These are phyloP conservation scores for Aselliscus stoliczkanus DNA, from an alignment of 2,797 vertebrate genomes.

Conservation along the genomic window DNA sequence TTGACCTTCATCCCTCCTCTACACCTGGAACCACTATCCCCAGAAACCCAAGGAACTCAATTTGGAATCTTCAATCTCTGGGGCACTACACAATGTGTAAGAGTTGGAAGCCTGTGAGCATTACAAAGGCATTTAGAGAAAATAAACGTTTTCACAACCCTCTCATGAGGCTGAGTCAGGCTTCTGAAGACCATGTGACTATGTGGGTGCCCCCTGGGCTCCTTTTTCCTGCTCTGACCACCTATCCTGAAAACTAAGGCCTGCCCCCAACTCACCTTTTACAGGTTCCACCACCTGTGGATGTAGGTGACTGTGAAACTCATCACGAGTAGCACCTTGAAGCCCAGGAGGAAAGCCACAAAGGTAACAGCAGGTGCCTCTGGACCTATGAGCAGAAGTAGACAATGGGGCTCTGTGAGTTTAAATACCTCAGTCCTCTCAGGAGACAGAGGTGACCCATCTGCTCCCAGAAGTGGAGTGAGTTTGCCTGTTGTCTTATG, in stretches of 20 bases:
- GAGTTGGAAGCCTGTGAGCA: neutral
- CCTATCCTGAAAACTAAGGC: neutral
- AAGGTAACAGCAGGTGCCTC: neutral
- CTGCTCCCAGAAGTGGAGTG: neutral
- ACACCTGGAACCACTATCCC: neutral
- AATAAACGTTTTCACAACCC: neutral
- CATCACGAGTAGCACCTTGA: conserved; percentile 18
- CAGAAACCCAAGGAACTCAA: neutral
- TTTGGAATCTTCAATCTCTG: neutral
- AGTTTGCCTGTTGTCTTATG: neutral
- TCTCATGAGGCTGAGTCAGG: neutral
- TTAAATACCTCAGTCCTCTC: neutral
- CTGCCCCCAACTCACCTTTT: neutral
- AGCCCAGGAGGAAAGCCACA: neutral
- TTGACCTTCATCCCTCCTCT: neutral
- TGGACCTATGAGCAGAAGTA: neutral
- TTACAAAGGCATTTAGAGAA: neutral
- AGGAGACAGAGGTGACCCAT: neutral
- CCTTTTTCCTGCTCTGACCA: neutral
- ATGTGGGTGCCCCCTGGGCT: neutral
- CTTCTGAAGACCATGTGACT: neutral
- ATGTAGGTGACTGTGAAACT: neutral
- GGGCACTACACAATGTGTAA: neutral
- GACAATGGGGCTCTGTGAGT: neutral
- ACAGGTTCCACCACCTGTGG: neutral